Conservation (phyloP, 2,888 invertebrate species). For the Drosophila prostipennis region DNA sequence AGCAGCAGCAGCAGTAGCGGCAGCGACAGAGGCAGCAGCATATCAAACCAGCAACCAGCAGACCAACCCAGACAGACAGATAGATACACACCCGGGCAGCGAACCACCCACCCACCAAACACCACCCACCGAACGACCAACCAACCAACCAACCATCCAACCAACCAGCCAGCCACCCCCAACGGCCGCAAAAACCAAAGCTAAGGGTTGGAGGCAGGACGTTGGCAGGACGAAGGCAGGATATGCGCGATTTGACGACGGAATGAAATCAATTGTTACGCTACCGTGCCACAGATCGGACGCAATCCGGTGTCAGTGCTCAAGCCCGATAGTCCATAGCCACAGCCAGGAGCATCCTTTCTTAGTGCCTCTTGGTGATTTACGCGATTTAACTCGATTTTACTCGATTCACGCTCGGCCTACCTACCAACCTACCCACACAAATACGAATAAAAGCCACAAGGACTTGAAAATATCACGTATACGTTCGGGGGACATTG, state of each 20-base stretch:
- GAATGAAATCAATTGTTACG: slow-evolving; percentile 84
- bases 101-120: slow-evolving; percentile 3
- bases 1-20: slow-evolving; percentile 14
- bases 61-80: slow-evolving; percentile 46
- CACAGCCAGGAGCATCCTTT: slow-evolving; percentile 35
- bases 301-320: slow-evolving; percentile 82
- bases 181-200: slow-evolving; percentile 18
- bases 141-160: neutral
- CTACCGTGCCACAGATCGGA: slow-evolving; percentile 84
- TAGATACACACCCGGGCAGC: slow-evolving; percentile 45
- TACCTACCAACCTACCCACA: slow-evolving; percentile 23
- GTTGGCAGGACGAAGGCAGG: slow-evolving; percentile 70
- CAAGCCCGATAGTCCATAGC: slow-evolving; percentile 43
- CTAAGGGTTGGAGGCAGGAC: slow-evolving; percentile 55
- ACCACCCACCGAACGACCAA: slow-evolving; percentile 39
- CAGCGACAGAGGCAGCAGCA: slow-evolving; percentile 56
- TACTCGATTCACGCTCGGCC: slow-evolving; percentile 48
- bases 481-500: slow-evolving; percentile 42
- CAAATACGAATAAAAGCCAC: slow-evolving; percentile 10
- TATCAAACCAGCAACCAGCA: slow-evolving; percentile 30
- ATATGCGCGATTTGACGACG: slow-evolving; percentile 84
- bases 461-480: slow-evolving; percentile 11
- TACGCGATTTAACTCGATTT: slow-evolving; percentile 36
- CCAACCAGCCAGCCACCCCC: slow-evolving; percentile 53
- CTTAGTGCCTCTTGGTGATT: slow-evolving; percentile 50